These are phyloP conservation scores for Philotrypesis tridentata DNA, from an alignment of 1,140 invertebrate genomes.

Conservation along the genomic window DNA sequence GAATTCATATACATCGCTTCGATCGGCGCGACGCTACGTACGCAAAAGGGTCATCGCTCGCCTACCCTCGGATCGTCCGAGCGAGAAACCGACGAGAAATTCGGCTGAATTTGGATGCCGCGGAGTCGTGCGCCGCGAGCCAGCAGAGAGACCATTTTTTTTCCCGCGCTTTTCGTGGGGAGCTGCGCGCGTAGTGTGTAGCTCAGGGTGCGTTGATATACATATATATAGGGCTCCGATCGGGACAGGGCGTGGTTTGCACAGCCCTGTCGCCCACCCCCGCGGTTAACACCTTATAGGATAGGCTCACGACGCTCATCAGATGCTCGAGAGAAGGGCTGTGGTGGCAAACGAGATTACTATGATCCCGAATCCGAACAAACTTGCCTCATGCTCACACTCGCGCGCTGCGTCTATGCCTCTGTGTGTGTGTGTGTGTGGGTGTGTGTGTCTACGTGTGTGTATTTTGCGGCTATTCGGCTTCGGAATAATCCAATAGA, in stretches of 20 bases:
- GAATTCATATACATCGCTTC: background rate
- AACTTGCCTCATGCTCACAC: conserved; percentile 58
- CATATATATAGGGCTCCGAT: background rate
- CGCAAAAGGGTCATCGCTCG: too few species aligned
- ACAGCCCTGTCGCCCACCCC: conserved; percentile 58
- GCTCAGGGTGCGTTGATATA: too few species aligned
- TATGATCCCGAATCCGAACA: conserved; percentile 74
- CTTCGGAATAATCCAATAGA: conserved; percentile 48
- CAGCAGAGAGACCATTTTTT: background rate
- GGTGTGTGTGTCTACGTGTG: conserved; percentile 53
- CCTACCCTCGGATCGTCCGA: too few species aligned
- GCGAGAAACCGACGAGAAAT: background rate
- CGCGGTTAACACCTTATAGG: conserved; percentile 49
- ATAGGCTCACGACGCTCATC: conserved; percentile 67
- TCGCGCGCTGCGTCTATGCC: too few species aligned
- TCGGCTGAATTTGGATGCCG: too few species aligned
- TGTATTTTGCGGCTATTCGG: background rate
- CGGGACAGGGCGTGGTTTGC: conserved; percentile 72
- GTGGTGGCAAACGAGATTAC: conserved; percentile 70
- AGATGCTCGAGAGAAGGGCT: conserved; percentile 46
- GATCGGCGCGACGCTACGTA: too few species aligned
- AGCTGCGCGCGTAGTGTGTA: too few species aligned
- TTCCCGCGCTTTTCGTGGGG: background rate
- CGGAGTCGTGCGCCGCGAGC: too few species aligned
- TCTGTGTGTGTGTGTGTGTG: conserved; percentile 52